Percentiles rank a stretch among this genome's conserved stretches.
These are phyloP conservation scores for Himalopsyche tibetana DNA, from an alignment of 2,888 invertebrate genomes.

Conservation along the genomic window DNA sequence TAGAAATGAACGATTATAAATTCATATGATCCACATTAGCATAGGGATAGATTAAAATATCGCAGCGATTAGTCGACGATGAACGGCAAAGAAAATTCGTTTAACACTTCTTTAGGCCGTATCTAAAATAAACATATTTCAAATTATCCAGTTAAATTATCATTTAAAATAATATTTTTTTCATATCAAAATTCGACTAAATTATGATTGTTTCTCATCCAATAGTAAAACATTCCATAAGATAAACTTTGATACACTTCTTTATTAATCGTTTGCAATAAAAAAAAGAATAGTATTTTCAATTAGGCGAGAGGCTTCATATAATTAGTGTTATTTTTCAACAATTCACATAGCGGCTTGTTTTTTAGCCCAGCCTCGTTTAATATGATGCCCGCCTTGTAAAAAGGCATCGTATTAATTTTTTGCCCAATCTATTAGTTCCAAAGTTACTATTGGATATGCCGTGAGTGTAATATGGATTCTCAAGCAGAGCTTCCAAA, in stretches of 20 bases:
- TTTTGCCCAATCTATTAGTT: conserved; percentile 38
- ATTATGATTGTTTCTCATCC: no score
- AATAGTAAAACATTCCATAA: no score
- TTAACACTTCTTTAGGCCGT: no score
- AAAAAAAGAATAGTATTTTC: conserved; percentile 2
- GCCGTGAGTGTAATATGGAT: neutral
- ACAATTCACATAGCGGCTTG: conserved; percentile 26
- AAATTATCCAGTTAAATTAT: no score
- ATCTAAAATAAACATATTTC: no score
- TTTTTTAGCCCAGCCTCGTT: conserved; percentile 9
- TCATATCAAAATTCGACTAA: no score
- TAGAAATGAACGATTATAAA: no score
- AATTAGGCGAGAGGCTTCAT: conserved; percentile 1
- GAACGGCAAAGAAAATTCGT: no score
- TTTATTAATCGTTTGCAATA: neutral
- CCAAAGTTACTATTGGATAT: conserved; percentile 6
- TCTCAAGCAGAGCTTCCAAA: neutral
- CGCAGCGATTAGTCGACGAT: no score
- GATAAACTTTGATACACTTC: neutral
- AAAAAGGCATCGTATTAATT: conserved; percentile 38
- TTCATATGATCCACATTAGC: no score
- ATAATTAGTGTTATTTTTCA: conserved; percentile 26
- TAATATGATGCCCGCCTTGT: conserved; percentile 27
- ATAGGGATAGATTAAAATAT: no score
- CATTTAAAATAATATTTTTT: no score